Base-by-base conservation (phyloP, 2,888 invertebrate species). In the Leucoptera coffeella region DNA sequence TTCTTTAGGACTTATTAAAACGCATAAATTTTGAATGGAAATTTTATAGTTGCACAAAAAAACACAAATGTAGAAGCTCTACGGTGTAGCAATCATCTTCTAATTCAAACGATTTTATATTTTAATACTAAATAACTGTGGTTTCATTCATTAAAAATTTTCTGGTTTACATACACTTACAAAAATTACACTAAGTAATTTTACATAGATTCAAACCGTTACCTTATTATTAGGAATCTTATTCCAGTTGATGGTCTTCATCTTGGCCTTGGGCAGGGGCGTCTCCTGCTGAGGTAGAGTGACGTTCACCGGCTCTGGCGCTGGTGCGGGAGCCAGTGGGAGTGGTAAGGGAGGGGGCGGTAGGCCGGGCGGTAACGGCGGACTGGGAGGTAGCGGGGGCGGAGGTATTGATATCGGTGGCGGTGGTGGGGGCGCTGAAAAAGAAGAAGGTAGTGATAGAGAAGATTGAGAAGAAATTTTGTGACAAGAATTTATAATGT, bases 201-300 rank as follows among this genome's bases (percentile, higher is more conserved):
- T n/a, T n/a, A n/a, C n/a, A n/a, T n/a, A n/a, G n/a, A n/a, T n/a
- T n/a, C n/a, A n/a, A n/a, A n/a, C n/a, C n/a, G n/a, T 53, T 21
- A 85, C 85, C 71, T 89, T 91, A 48, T 84, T 85, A 46, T 84
- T 85, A 19, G 95, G 92, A 42, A 96, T 92, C 59, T 95, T 96
- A 50, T 91, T 90, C 96, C 96, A 97, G 49, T 96, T 95, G 35
- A 96, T 85, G 1, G 94, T 92, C 65, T 93, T 94, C 93, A 96
- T 94, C 59, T 94, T 95, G 14, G 87, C 80, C 55, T 87, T 90
- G n/a, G 96, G 95, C 31, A 84, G 81, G 0, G 95, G 95, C 2
- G 88, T 93, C 44, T 89, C 87, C 50, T 91, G 91, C 44, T 92
- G 92, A 9, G 92, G 92, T 42, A 92, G 67, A 38, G 87, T 74